Conservation (phyloP, 2,888 invertebrate species). For the Automeris io region DNA sequence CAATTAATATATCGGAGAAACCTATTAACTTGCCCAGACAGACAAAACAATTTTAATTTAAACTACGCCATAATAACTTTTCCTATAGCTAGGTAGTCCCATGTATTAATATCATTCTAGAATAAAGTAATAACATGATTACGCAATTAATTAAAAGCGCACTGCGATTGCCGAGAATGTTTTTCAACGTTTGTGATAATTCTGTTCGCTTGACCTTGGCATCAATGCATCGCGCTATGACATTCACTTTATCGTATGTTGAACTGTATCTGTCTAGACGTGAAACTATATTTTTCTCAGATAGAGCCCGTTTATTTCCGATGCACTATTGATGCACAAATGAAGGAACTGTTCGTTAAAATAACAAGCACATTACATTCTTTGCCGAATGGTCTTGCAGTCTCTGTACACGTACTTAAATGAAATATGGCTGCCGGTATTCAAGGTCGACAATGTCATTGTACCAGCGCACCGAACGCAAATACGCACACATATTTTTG, state of each 20-base stretch:
- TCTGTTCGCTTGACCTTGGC: constrained; percentile 57
- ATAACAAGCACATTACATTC: constrained; percentile 41
- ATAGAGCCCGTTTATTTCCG: constrained; percentile 12
- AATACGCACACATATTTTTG: constrained; percentile 39
- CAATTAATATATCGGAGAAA: no score
- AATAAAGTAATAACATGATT: no score
- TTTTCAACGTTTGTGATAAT: constrained; percentile 32
- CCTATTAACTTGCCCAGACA: no score
- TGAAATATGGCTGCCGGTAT: constrained; percentile 55
- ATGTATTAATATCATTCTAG: no score
- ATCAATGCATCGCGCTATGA: constrained; percentile 46
- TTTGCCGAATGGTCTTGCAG: constrained; percentile 30
- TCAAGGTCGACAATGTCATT: constrained; percentile 76
- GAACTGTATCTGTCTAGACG: constrained; percentile 47
- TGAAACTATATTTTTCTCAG: constrained; percentile 4
- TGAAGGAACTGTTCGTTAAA: constrained; percentile 37
- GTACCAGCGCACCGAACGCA: constrained; percentile 61
- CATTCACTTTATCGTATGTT: constrained; percentile 72
- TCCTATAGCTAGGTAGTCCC: no score
- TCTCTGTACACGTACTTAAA: constrained; percentile 58
- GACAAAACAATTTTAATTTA: no score
- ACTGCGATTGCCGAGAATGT: constrained; percentile 2
- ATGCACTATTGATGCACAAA: constrained; percentile 8
- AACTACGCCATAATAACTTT: no score
- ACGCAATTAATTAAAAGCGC: constrained; percentile 6